Evolutionary conservation across 2,888 invertebrate genomes (phyloP), one percentile per base, ranked within the genome.

Genomic region (Tetropium fuscum): DNA sequence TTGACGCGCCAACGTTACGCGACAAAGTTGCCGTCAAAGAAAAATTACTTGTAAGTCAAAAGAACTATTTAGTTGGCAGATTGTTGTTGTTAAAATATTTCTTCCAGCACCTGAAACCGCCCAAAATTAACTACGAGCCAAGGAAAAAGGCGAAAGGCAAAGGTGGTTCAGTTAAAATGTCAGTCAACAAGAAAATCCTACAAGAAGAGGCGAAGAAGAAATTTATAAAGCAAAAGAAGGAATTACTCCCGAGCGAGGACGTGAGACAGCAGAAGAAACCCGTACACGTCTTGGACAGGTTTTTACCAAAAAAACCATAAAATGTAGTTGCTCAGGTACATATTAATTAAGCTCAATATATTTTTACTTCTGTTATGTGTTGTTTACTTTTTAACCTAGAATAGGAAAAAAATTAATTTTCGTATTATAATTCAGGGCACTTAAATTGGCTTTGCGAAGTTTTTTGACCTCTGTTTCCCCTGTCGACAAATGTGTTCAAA

Each of bases 1-100:
- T 98, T 15, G 94, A 98, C 83, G 87, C 91, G 6, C 90, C 90
- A 11, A 89, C 90, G 1, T 80, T 95, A 56, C 84, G 91, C 74
- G 91, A 94, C 62, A 91, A 90, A 78, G 81, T 94, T 66, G 92
- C 94, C 60, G 90, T 90, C 0, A 90, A 88, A 79, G 87, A 88
- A 56, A 87, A 88, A 70, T 79, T 93, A 58, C 80, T 90, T 85
- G 91, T 91, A 77, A 78, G 74, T 71, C 38, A n/a, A n/a, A n/a
- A n/a, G n/a, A n/a, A n/a, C n/a, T n/a, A n/a, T n/a, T n/a, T n/a
- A n/a, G n/a, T n/a, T n/a, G n/a, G n/a, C n/a, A n/a, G n/a, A n/a
- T n/a, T n/a, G n/a, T n/a, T n/a, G n/a, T n/a, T n/a, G n/a, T n/a
- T n/a, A n/a, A n/a, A n/a, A 36, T 60, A 48, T 27, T 70, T 64